A percentile compares a stretch with the other conserved stretches of the same genome.
phyloP scores from a whole-genome alignment of 2,113 vertebrate genomes.

The Varanus salvator region DNA sequence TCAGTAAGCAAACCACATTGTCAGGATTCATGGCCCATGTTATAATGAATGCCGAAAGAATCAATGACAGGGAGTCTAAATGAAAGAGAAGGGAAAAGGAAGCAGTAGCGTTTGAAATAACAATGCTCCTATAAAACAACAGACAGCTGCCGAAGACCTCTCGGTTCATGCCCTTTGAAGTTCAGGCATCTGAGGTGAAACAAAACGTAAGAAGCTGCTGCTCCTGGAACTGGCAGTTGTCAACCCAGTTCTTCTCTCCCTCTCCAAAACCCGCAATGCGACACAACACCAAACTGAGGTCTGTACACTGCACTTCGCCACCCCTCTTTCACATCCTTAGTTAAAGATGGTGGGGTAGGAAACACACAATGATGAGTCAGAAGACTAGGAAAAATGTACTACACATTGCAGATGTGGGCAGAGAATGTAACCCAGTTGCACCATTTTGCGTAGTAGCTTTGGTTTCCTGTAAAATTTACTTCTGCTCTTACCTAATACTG shows the following conservation, averaged over 20 bases:
- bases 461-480: background rate
- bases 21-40: slow-evolving; percentile 11
- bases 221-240: background rate
- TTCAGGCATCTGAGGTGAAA: background rate
- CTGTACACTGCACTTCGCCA: background rate
- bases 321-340: background rate
- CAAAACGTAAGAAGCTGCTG: background rate
- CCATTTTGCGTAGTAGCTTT: background rate
- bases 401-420: background rate
- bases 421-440: background rate
- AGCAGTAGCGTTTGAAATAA: slow-evolving; percentile 19
- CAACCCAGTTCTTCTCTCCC: too few species aligned
- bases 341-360: background rate
- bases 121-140: background rate
- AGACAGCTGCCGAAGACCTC: background rate
- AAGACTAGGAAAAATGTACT: background rate
- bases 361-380: background rate
- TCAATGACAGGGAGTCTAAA: slow-evolving; percentile 17
- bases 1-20: slow-evolving; percentile 38
- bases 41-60: slow-evolving; percentile 18
- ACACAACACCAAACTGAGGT: background rate
- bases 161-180: too few species aligned
- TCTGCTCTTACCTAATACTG: background rate
- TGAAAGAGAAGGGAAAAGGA: slow-evolving; percentile 31
- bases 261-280: background rate